Conservation (phyloP, 2,888 invertebrate genomes). For the Aricia artaxerxes region DNA sequence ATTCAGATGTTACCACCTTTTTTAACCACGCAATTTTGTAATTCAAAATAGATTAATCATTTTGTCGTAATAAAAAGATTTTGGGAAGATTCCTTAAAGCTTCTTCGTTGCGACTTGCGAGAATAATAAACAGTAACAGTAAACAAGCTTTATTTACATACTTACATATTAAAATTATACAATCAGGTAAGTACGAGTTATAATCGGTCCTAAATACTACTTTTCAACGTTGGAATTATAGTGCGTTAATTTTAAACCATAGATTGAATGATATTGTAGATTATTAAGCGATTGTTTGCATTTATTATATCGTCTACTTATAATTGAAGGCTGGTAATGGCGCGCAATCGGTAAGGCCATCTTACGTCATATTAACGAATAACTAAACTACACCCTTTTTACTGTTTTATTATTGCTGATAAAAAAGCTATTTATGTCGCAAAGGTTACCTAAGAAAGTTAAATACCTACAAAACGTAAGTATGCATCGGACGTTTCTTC, state of each 20-base stretch:
- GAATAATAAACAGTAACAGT: background rate
- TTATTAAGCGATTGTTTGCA: background rate
- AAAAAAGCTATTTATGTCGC: background rate
- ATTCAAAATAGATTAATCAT: background rate
- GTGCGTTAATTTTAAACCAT: background rate
- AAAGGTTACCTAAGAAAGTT: background rate
- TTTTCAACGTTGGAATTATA: background rate
- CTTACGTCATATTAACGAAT: conserved; percentile 20
- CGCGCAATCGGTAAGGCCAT: conserved; percentile 21
- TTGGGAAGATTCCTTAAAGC: background rate
- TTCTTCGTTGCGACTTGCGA: background rate
- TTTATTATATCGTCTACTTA: background rate
- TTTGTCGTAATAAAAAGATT: background rate
- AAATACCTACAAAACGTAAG: background rate
- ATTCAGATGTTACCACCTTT: background rate
- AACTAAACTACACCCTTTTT: conserved; percentile 23
- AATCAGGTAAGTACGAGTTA: background rate
- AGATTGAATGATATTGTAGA: background rate
- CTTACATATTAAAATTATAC: background rate
- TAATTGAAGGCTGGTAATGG: conserved; percentile 12
- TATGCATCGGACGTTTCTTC: background rate
- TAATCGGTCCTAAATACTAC: background rate
- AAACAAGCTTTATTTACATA: background rate
- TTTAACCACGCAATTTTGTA: background rate
- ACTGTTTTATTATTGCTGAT: background rate